phyloP scores from a whole-genome alignment of 2,888 invertebrate genomes.

The Monochamus alternatus region DNA sequence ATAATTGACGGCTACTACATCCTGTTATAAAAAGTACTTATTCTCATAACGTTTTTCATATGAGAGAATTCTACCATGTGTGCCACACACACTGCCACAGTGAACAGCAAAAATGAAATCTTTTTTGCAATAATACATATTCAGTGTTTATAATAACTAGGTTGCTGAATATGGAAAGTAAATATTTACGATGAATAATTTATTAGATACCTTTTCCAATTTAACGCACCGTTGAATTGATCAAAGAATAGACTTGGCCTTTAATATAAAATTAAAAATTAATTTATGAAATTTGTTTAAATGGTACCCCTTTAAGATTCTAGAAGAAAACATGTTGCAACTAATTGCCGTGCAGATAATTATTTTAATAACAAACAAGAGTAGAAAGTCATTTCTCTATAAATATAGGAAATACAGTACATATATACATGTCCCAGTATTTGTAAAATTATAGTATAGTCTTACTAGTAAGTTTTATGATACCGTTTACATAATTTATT shows the following conservation, averaged over 20 bases:
- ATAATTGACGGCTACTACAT: too few species aligned
- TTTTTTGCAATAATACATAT: slow-evolving; percentile 12
- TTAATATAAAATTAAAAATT: too few species aligned
- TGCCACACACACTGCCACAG: neutral
- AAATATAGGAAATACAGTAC: neutral
- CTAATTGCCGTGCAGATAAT: neutral
- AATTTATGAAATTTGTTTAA: neutral
- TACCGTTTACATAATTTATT: too few species aligned
- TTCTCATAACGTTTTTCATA: too few species aligned
- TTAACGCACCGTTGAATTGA: slow-evolving; percentile 1
- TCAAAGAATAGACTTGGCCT: neutral
- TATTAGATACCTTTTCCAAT: slow-evolving; percentile 1
- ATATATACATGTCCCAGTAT: neutral
- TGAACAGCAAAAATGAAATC: neutral
- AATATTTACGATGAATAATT: slow-evolving; percentile 10
- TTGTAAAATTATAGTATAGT: neutral
- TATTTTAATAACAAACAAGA: slow-evolving; percentile 3
- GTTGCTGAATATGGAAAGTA: slow-evolving; percentile 10
- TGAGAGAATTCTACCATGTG: neutral
- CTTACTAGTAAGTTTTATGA: too few species aligned
- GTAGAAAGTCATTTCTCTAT: slow-evolving; percentile 5
- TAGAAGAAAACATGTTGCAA: neutral
- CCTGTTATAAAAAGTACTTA: too few species aligned
- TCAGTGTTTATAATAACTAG: slow-evolving; percentile 4
- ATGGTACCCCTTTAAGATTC: neutral